phyloP scores from a whole-genome alignment of 2,888 invertebrate genomes.

The Deilephila elpenor region DNA sequence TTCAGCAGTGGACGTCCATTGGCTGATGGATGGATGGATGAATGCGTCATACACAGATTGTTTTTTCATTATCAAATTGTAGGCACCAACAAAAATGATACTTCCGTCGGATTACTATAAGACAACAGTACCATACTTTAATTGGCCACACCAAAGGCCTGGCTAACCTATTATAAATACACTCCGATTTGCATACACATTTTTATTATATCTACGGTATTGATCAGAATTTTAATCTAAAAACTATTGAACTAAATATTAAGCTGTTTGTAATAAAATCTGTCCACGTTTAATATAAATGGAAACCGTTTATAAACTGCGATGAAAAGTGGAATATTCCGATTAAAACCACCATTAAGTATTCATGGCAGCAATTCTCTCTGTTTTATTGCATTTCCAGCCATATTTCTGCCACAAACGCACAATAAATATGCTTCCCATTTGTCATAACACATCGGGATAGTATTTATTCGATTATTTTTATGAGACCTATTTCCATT shows the following conservation, averaged over 20 bases:
- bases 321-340: background rate
- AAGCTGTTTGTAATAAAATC: background rate
- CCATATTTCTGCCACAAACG: conserved; percentile 11
- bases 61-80: too few relatives aligned
- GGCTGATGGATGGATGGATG: too few relatives aligned
- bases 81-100: too few relatives aligned
- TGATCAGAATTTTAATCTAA: too few relatives aligned
- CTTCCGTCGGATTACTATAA: too few relatives aligned
- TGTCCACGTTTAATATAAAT: background rate
- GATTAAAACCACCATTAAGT: conserved; percentile 17
- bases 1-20: too few relatives aligned
- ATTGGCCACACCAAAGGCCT: too few relatives aligned
- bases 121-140: too few relatives aligned
- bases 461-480: background rate
- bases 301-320: background rate
- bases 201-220: too few relatives aligned
- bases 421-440: conserved; percentile 7
- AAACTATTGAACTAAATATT: background rate
- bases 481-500: background rate
- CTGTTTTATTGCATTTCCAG: conserved; percentile 17
- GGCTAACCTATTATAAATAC: too few relatives aligned
- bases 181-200: too few relatives aligned
- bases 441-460: background rate
- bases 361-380: conserved; percentile 1
- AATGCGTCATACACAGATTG: too few relatives aligned